Evolutionary conservation across 2,888 invertebrate species (phyloP).

Genomic region (Dynastes grantii): DNA sequence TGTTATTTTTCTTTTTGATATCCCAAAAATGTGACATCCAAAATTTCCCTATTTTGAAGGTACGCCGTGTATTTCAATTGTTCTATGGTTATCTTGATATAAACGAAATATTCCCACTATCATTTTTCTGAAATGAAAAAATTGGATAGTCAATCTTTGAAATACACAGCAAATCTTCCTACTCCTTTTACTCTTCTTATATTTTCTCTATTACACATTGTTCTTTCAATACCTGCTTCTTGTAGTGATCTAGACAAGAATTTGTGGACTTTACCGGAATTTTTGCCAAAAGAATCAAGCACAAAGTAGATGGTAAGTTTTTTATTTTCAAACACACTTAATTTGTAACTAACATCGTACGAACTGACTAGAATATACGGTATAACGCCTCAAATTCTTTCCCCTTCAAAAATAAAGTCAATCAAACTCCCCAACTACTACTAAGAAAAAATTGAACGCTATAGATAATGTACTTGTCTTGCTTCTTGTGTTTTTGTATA

Average conservation of each 20-base stretch:
- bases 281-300: slow-evolving; percentile 59
- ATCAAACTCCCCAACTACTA: slow-evolving; percentile 49
- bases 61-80: too few relatives aligned
- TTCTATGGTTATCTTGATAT: too few relatives aligned
- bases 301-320: slow-evolving; percentile 61
- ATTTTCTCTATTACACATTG: neutral
- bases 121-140: too few relatives aligned
- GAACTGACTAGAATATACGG: neutral
- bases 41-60: too few relatives aligned
- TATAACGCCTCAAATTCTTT: slow-evolving; percentile 11
- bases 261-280: slow-evolving; percentile 47
- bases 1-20: slow-evolving; percentile 57
- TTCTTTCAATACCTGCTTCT: neutral
- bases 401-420: too few relatives aligned
- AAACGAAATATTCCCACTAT: too few relatives aligned
- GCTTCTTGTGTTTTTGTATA: slow-evolving; percentile 50
- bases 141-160: too few relatives aligned
- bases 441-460: neutral
- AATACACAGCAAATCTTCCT: neutral
- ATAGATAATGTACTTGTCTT: slow-evolving; percentile 29
- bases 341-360: slow-evolving; percentile 33
- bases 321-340: too few relatives aligned
- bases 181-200: neutral
- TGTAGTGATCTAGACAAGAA: slow-evolving; percentile 5
- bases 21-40: neutral